Base-by-base conservation (phyloP, 2,888 invertebrate species). In the Tenthredo scrophulariae region DNA sequence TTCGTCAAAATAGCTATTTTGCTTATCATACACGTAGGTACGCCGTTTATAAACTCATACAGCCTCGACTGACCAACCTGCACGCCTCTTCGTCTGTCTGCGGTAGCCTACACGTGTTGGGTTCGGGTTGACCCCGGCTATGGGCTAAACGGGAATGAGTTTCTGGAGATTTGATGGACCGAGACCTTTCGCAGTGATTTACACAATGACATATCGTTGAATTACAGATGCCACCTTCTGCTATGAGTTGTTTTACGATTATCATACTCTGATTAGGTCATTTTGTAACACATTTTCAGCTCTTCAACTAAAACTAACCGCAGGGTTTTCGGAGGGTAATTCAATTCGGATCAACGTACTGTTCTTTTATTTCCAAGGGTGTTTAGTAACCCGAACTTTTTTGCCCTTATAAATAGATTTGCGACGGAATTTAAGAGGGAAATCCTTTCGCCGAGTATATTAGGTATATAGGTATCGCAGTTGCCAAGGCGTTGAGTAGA, bases 101-200 rank as follows among this genome's bases (percentile, higher is more conserved):
- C 37, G 84, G 86, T 85, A 87, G 58, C 85, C 70, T 87, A 86
- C 86, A 85, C 86, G 88, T 86, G 87, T 87, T 13, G 40, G 62
- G 13, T 22, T 50, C 50, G 40, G 40, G 62, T 80, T 80, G 22
- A 80, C 58, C 80, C 50, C 62, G 37, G 58, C n/a, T 80, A 40
- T 50, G 26, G 26, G n/a, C n/a, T 33, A 40, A 22, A 67, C 9
- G 46, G 65, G 46, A 10, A 58, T 37, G 43, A 65, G 43, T 79
- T 62, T 75, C 58, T 79, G 26, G 79, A 79, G 84, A 79, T 84
- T 79, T 84, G 40, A 80, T 62, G 80, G 26, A 80, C 50, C 80
- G 62, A 80, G 77, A 77, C 46, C 58, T 62, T 58, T 26, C 26
- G 62, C 80, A 40, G 62, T 62, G 80, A 80, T 62, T 58, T 26